Conservation (phyloP, 2,797 vertebrate species). For the Sebastiscus albofasciatus region DNA sequence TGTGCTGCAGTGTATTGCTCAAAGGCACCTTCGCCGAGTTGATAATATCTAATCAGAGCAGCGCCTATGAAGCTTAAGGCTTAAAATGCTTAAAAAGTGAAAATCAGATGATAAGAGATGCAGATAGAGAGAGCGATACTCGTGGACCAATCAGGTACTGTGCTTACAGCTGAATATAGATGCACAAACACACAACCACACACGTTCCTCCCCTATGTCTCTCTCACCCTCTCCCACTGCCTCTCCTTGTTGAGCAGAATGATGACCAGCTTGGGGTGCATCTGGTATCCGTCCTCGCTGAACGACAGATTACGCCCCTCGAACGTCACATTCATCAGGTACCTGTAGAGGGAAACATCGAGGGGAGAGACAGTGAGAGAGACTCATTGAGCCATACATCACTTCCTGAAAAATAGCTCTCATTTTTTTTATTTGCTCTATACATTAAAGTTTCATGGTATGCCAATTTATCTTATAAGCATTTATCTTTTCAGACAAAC, state of each 20-base stretch:
- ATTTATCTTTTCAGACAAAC: conserved; percentile 20
- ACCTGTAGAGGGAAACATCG: conserved; percentile 70
- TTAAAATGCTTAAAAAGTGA: conserved; percentile 57
- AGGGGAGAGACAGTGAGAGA: not conserved
- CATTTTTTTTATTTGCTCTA: conserved; percentile 59
- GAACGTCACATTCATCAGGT: conserved; percentile 96
- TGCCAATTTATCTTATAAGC: not conserved
- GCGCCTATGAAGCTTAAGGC: conserved; percentile 34
- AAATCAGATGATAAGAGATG: conserved; percentile 37
- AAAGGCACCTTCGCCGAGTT: conserved; percentile 66
- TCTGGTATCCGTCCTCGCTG: conserved; percentile 98
- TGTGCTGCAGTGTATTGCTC: conserved; percentile 35
- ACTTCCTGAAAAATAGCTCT: conserved; percentile 31
- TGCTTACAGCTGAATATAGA: not conserved
- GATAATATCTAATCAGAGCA: conserved; percentile 67
- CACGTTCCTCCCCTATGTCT: conserved; percentile 83
- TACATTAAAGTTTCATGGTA: conserved; percentile 7
- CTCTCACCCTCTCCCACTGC: conserved; percentile 94
- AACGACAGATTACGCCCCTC: conserved; percentile 98
- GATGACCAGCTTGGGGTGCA: conserved; percentile 98
- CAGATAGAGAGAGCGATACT: conserved; percentile 15
- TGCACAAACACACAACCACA: not conserved
- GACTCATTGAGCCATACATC: not conserved
- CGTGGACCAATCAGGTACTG: not conserved
- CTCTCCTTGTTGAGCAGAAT: conserved; percentile 97